Evolutionary conservation across 2,888 invertebrate genomes (phyloP).

Genomic region (Tubiluchus corallicola): DNA sequence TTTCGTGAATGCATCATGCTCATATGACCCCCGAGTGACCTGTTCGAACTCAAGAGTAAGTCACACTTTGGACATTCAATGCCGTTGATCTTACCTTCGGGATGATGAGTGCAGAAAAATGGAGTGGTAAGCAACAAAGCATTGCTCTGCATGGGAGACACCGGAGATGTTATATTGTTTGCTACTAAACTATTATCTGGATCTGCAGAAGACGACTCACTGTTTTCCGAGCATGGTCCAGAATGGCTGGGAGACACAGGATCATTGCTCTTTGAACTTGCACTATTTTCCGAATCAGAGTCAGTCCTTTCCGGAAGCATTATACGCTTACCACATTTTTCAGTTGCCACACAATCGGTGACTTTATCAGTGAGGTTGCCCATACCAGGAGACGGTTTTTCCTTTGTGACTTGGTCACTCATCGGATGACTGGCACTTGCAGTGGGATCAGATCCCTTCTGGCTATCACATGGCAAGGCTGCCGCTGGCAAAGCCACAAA

Average conservation of each 20-base stretch:
- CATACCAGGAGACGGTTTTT: too few relatives aligned
- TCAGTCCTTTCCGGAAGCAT: background rate
- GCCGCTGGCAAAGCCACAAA: constrained; percentile 14
- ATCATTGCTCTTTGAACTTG: background rate
- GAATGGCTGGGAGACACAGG: background rate
- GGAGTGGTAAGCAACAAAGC: too few relatives aligned
- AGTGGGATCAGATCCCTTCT: constrained; percentile 28
- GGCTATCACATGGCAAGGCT: constrained; percentile 8
- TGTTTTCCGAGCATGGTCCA: background rate
- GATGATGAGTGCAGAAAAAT: constrained; percentile 47
- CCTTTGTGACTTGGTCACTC: too few relatives aligned
- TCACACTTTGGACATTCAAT: constrained; percentile 93
- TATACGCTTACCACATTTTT: background rate
- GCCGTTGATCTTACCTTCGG: constrained; percentile 77
- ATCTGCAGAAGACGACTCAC: background rate
- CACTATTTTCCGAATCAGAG: background rate
- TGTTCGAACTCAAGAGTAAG: constrained; percentile 66
- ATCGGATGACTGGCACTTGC: constrained; percentile 36
- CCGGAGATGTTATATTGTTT: background rate
- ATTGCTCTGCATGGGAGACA: too few relatives aligned
- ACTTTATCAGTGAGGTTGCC: constrained; percentile 35
- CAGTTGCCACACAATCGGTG: background rate
- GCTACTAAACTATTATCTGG: background rate
- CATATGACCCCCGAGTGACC: constrained; percentile 41
- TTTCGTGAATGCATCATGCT: constrained; percentile 79